Evolutionary conservation across 2,888 invertebrate species (phyloP), one percentile per base, ranked within the genome.

Genomic region (Amphipyra tragopoginis): DNA sequence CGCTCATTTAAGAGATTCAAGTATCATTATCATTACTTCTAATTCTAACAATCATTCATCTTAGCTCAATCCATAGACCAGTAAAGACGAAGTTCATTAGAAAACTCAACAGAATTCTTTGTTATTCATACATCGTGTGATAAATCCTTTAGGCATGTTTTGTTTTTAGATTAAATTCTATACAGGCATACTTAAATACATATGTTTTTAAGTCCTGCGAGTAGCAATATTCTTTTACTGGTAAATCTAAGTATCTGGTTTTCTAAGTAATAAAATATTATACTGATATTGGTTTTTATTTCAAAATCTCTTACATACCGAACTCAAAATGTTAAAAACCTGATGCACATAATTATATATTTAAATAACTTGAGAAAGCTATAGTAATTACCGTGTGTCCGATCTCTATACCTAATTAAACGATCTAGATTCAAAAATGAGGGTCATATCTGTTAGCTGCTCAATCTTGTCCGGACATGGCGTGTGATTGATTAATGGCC

Each of bases 381-480:
- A 13, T 42, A 47, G 21, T 58, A 29, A 55, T 58, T 56, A 64
- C 58, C 60, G 34, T 58, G 10, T 50, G 21, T 50, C 36, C 40
- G 40, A 72, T 57, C 44, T 68, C 29, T 62, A 42, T 50, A 47
- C 36, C 39, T 67, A 72, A 64, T 65, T 60, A 56, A 58, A 49
- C 52, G 53, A 62, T 68, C 59, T 75, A 68, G 54, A 57, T 65
- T 43, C 38, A 58, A 55, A 75, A 70, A 66, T 74, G 40, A 61
- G 47, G 74, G 74, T 79, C 75, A 75, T 54, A 69, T 68, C 47
- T 76, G 73, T 76, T 75, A 79, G 63, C 44, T 48, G 63, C 50
- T 80, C 67, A 57, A 72, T 80, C 73, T 72, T 60, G 57, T 48
- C 57, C 47, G 52, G 56, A 51, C 65, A 67, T 62, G 62, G 70